phyloP scores from a whole-genome alignment of 2,113 vertebrate genomes.

The Cephalopterus ornatus region DNA sequence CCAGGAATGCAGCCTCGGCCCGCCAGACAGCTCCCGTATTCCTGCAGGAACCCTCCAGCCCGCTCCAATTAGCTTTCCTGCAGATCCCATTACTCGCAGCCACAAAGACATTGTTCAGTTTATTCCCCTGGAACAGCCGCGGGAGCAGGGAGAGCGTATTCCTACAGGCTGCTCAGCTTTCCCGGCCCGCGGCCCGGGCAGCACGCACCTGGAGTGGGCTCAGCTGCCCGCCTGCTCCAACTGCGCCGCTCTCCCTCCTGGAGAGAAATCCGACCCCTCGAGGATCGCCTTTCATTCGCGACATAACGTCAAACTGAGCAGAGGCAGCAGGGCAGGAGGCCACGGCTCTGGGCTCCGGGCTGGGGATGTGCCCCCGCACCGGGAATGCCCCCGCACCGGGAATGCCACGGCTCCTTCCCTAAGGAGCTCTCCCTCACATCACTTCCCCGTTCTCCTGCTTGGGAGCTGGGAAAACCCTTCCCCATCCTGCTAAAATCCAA shows the following conservation, averaged over 20 bases:
- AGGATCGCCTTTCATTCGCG: not conserved
- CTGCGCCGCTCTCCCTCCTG: not conserved
- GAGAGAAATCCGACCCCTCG: not conserved
- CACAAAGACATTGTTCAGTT: conserved; percentile 42
- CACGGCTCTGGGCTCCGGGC: not conserved
- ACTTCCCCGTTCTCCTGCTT: fast-evolving
- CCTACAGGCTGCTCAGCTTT: conserved; percentile 11
- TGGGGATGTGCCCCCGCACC: not conserved
- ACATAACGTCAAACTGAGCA: not conserved
- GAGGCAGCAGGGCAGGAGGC: not conserved
- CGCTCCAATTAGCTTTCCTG: conserved; percentile 18
- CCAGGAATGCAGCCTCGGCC: not conserved
- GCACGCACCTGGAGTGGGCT: conserved; percentile 40
- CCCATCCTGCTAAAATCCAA: not conserved
- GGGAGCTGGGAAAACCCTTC: not conserved
- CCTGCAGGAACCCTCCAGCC: conserved; percentile 15
- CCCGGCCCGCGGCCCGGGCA: not conserved
- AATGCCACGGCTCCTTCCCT: not conserved
- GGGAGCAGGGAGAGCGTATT: not conserved
- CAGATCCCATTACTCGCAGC: conserved; percentile 49
- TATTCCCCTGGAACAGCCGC: not conserved
- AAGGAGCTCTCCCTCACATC: fast-evolving
- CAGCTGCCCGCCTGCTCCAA: not conserved
- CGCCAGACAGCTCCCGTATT: not conserved
- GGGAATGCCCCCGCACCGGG: too few relatives aligned